Evolutionary conservation across 2,113 vertebrate genomes (phyloP).

Genomic region (Leucoraja erinaceus): DNA sequence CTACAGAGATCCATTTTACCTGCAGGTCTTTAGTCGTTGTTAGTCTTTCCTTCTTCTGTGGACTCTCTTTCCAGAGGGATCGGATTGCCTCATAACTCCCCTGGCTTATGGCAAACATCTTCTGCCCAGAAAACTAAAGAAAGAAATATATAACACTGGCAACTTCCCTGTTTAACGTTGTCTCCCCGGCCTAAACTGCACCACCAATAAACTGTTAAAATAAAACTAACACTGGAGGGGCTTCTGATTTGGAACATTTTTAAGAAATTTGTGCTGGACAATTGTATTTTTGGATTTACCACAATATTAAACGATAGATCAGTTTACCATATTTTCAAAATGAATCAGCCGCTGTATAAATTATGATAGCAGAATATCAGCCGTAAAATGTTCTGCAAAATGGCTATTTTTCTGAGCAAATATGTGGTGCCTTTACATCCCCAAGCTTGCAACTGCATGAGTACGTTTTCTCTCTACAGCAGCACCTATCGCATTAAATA

Average conservation of each 20-base stretch:
- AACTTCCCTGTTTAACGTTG: neutral
- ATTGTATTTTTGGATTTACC: too few relatives aligned
- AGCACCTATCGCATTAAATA: neutral
- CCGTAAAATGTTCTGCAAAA: neutral
- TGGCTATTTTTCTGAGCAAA: neutral
- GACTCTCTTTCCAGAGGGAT: slow-evolving; percentile 55
- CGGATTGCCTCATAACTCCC: slow-evolving; percentile 54
- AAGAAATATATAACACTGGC: neutral
- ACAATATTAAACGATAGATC: neutral
- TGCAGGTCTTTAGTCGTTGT: neutral
- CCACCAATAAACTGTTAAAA: neutral
- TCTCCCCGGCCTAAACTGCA: neutral
- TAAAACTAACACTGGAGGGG: neutral
- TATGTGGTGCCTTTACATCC: neutral
- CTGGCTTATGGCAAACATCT: slow-evolving; percentile 54
- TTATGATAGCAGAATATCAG: neutral
- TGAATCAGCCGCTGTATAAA: neutral
- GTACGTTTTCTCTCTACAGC: neutral
- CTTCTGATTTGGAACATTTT: neutral
- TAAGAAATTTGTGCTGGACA: too few relatives aligned
- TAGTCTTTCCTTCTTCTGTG: slow-evolving; percentile 39
- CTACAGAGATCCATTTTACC: neutral
- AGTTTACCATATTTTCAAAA: neutral
- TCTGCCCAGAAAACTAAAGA: slow-evolving; percentile 46
- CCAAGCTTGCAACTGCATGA: neutral